A percentile compares a stretch with the other conserved stretches of the same genome.
phyloP scores from a whole-genome alignment of 2,888 invertebrate species.

The Sesia apiformis region DNA sequence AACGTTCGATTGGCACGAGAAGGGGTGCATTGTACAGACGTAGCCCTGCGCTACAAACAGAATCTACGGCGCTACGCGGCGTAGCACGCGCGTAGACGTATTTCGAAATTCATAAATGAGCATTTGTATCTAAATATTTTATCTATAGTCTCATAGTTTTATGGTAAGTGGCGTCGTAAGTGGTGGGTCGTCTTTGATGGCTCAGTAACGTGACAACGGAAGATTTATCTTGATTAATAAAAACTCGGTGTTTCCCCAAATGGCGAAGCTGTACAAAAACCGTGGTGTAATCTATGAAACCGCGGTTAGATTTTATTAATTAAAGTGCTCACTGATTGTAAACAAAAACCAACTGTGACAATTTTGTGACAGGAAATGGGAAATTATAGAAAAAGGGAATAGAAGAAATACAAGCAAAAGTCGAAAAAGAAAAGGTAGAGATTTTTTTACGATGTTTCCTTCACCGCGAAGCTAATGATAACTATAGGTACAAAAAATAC shows the following conservation, averaged over 20 bases:
- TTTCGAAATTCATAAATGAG: not conserved
- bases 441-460: too few species aligned
- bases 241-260: not conserved
- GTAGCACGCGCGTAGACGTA: not conserved
- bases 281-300: not conserved
- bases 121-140: not conserved
- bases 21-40: too few species aligned
- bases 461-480: too few species aligned
- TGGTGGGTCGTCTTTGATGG: too few species aligned
- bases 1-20: too few species aligned
- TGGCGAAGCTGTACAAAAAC: not conserved
- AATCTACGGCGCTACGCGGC: not conserved
- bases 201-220: not conserved
- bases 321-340: not conserved
- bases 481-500: too few species aligned
- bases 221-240: not conserved
- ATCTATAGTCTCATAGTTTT: not conserved
- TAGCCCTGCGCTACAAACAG: not conserved
- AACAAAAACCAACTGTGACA: not conserved
- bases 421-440: too few species aligned
- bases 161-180: too few species aligned
- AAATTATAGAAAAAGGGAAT: not conserved
- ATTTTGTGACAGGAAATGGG: not conserved
- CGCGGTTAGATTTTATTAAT: conserved; percentile 3
- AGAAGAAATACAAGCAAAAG: too few species aligned